Base-by-base conservation (phyloP, 2,797 vertebrate species). In the Salarias fasciatus region DNA sequence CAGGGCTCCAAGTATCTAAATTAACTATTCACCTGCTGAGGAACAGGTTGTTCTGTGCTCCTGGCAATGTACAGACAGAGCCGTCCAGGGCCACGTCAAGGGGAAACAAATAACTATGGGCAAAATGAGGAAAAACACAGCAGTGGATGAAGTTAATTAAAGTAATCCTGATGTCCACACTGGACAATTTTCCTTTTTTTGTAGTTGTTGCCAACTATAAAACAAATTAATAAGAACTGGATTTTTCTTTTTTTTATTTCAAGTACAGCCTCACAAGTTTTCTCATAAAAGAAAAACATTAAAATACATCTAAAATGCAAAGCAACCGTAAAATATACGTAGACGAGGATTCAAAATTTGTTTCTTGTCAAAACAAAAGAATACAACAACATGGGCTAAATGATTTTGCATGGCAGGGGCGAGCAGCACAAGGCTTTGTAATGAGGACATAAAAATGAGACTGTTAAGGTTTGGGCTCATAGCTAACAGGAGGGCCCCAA, bases 371-470 rank as follows among this genome's bases (percentile, higher is more conserved):
- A 65, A 62, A 72, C 57, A 53, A 58, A 24, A 58, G 13, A 66
- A 69, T 10, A 80, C 53, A 75, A 80, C 54, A 75, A 51, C 60
- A 59, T 12, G 57, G 49, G n/a, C 44, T 49, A 40, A 56, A 75
- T 45, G 29, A 63, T 72, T 66, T 59, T 30, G 72, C 51, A 65
- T 51, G 56, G 28, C 52, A 65, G 53, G 52, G 54, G 44, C 24
- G 43, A 37, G 53, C 50, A 63, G 35, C 52, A 65, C 35, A 58
- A 59, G 45, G 59, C 47, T 75, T 72, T 56, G 66, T 85, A 86
- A 89, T 79, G 81, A 86, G 88, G 80, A 78, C 82, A 86, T 71
- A 83, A 80, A 86, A 87, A 87, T 77, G 64, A 51, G 68, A 70
- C 79, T 61, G 80, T 87, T 86, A 85, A 73, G 56, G 62, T 71